A percentile compares a stretch with the other conserved stretches of the same genome.
Conservation (phyloP, 1,140 invertebrate species). For the Brachionus plicatilis region DNA sequence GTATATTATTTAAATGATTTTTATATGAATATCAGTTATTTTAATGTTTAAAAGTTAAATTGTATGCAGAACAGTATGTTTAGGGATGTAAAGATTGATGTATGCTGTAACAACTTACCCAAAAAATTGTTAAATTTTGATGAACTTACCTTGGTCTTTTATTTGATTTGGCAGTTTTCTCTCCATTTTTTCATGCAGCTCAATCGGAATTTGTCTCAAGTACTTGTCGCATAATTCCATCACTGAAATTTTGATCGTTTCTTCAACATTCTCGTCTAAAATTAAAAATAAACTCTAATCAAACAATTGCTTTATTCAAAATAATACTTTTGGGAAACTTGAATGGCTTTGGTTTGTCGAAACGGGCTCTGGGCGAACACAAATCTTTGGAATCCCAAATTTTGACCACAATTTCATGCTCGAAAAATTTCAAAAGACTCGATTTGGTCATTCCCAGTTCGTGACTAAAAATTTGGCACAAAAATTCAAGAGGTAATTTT, state of each 20-base stretch:
- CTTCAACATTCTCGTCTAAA: constrained; percentile 48
- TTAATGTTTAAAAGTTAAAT: too few relatives aligned
- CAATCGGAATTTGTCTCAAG: constrained; percentile 22
- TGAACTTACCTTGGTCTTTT: background rate
- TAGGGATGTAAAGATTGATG: too few relatives aligned
- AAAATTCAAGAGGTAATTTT: background rate
- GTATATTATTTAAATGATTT: too few relatives aligned
- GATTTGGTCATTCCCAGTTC: constrained; percentile 48
- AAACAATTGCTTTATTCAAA: constrained; percentile 46
- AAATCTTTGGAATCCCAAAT: constrained; percentile 55
- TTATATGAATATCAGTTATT: too few relatives aligned
- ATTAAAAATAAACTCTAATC: constrained; percentile 36
- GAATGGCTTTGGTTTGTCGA: constrained; percentile 49
- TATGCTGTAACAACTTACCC: too few relatives aligned
- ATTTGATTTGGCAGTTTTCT: constrained; percentile 27
- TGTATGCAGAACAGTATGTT: too few relatives aligned
- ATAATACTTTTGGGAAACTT: constrained; percentile 47
- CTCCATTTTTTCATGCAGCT: constrained; percentile 27
- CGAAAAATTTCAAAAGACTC: constrained; percentile 48
- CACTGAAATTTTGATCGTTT: constrained; percentile 46
- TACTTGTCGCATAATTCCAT: background rate
- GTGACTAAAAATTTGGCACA: constrained; percentile 46
- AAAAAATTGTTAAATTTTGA: too few relatives aligned
- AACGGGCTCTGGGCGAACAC: constrained; percentile 48
- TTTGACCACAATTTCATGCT: constrained; percentile 48